Percentiles rank a stretch among this genome's conserved stretches.
phyloP scores from a whole-genome alignment of 1,140 invertebrate species.

The Laupala kohalensis region DNA sequence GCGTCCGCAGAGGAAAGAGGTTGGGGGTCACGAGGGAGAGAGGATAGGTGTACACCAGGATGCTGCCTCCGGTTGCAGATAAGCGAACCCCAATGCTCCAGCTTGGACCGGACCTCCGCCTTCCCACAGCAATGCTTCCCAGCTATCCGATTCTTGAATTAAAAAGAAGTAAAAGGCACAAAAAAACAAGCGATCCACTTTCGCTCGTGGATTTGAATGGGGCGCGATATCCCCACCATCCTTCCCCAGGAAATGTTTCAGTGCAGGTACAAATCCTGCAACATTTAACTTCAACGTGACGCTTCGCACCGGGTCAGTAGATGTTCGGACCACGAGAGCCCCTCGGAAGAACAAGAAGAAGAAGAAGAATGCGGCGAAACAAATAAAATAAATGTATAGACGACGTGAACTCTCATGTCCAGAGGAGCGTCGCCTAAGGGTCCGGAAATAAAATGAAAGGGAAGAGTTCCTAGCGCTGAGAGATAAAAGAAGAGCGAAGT shows the following conservation, averaged over 20 bases:
- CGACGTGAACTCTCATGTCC: background rate
- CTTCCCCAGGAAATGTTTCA: no score
- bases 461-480: background rate
- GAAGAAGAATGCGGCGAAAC: no score
- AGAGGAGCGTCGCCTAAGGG: background rate
- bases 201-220: background rate
- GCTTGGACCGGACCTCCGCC: no score
- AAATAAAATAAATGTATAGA: background rate
- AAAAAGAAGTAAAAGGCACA: background rate
- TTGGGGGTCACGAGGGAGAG: background rate
- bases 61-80: background rate
- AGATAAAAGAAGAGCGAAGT: background rate
- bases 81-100: no score
- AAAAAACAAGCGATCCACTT: background rate
- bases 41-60: background rate
- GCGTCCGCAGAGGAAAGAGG: background rate
- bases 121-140: no score
- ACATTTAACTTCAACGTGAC: background rate
- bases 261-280: background rate
- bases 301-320: no score
- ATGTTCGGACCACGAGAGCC: background rate
- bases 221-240: background rate
- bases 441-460: background rate
- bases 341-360: background rate
- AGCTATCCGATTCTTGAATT: no score